A percentile compares a stretch with the other conserved stretches of the same genome.
phyloP scores from a whole-genome alignment of 2,797 vertebrate genomes.

The Morus bassanus region DNA sequence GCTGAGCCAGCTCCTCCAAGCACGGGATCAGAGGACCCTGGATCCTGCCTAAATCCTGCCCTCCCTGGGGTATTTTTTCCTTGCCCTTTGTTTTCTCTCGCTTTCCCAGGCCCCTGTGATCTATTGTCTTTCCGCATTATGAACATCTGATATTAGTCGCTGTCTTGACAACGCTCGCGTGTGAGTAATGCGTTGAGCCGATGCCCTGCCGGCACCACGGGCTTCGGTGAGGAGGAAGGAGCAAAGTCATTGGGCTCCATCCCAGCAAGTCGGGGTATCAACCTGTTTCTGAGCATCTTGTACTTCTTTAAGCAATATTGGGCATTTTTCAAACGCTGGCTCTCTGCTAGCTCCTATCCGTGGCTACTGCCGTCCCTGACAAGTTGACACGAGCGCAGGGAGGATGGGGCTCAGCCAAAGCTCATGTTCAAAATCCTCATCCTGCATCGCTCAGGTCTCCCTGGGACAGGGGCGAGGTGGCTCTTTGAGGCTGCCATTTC shows the following conservation, averaged over 20 bases:
- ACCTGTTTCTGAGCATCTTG: neutral
- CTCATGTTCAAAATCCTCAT: no score
- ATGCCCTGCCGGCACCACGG: neutral
- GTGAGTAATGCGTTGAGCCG: neutral
- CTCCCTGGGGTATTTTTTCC: neutral
- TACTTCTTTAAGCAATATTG: neutral
- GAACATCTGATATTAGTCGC: neutral
- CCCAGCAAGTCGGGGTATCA: fast-evolving
- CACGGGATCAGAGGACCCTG: neutral
- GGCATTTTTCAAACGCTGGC: neutral
- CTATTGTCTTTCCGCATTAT: neutral
- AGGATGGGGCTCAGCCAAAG: neutral
- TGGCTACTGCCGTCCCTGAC: neutral
- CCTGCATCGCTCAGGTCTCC: neutral
- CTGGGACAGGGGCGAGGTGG: neutral
- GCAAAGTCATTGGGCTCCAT: neutral
- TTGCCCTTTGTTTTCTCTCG: neutral
- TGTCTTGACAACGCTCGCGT: neutral
- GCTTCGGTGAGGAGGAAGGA: no score
- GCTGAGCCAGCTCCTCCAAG: neutral
- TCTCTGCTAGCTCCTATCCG: neutral
- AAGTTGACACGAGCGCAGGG: fast-evolving
- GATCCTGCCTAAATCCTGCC: neutral
- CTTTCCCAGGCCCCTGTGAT: neutral
- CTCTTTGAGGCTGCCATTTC: neutral